Base-by-base conservation (phyloP, 2,888 invertebrate genomes). In the Amphipoea lucens region DNA sequence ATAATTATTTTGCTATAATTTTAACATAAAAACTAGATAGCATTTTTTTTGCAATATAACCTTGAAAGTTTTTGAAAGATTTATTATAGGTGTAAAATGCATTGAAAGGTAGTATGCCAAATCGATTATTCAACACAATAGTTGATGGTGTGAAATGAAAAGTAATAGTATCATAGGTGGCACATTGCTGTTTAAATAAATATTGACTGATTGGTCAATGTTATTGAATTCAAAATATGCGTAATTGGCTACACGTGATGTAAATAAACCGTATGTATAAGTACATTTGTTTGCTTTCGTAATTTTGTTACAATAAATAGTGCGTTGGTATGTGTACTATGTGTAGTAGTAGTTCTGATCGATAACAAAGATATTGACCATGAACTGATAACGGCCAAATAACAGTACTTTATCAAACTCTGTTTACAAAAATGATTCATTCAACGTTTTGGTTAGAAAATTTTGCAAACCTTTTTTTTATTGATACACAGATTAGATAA, bases 351-450 rank as follows among this genome's bases (percentile, higher is more conserved):
- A 65, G 62, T 76, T 69, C 20, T 48, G 42, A 78, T 76, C 78
- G 75, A 79, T 85, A 73, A 67, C 70, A 66, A 65, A 71, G 72
- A 78, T 75, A 79, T 78, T 78, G 80, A 71, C 85, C 82, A 70
- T 85, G 85, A 80, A 85, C 57, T 84, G 88, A 87, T 87, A 87
- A 69, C 66, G 60, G 36, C 48, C 45, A 62, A 66, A 85, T 42
- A 76, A 42, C 40, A 65, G 48, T 69, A 57, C 17, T 29, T 14
- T 45, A 65, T 57, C 42, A 40, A 69, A 17, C 11, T 12, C 4
- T 51, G 51, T 72, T 42, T 51, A 73, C 17, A 1, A 60, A 72
- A 71, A 76, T 67, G 1, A 67, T 70, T 73, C 5, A 77, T 67
- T 68, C 4, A 74, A 23, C 5, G 3, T 57, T 73, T 45, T 63